Evolutionary conservation across 2,797 vertebrate species (phyloP).

Genomic region (Falco cherrug): DNA sequence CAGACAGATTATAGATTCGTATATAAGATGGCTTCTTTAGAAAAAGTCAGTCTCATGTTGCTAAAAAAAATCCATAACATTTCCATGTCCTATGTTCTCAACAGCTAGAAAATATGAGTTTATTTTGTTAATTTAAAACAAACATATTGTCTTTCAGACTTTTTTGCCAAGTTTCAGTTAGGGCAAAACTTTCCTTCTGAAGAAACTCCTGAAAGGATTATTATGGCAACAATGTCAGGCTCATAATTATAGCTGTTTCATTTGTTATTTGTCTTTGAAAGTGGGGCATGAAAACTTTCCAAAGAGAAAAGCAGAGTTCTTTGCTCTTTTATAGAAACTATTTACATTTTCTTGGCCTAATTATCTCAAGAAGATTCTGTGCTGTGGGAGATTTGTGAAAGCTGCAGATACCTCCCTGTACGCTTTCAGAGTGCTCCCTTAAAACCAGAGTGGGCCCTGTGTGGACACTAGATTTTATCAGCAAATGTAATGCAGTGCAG

Average conservation of each 20-base stretch:
- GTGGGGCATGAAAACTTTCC: constrained; percentile 12
- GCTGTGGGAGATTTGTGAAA: background rate
- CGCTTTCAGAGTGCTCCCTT: background rate
- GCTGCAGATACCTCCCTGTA: background rate
- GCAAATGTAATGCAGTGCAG: background rate
- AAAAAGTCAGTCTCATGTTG: background rate
- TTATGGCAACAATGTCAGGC: constrained; percentile 12
- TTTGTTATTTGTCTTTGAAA: constrained; percentile 51
- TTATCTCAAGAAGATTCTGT: constrained; percentile 19
- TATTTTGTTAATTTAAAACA: constrained; percentile 25
- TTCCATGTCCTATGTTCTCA: background rate
- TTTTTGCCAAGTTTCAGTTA: constrained; percentile 1
- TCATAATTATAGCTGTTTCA: background rate
- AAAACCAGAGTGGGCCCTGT: background rate
- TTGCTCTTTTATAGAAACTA: constrained; percentile 42
- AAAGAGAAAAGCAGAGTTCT: constrained; percentile 23
- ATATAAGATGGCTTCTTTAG: background rate
- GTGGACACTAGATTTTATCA: background rate
- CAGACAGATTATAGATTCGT: background rate
- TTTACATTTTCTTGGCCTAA: background rate
- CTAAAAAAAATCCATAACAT: background rate
- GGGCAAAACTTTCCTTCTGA: constrained; percentile 31
- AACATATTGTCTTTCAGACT: constrained; percentile 8
- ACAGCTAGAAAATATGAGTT: background rate
- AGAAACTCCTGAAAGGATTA: constrained; percentile 20